Evolutionary conservation across 2,113 vertebrate genomes (phyloP).

Genomic region (Macroglossus sobrinus): DNA sequence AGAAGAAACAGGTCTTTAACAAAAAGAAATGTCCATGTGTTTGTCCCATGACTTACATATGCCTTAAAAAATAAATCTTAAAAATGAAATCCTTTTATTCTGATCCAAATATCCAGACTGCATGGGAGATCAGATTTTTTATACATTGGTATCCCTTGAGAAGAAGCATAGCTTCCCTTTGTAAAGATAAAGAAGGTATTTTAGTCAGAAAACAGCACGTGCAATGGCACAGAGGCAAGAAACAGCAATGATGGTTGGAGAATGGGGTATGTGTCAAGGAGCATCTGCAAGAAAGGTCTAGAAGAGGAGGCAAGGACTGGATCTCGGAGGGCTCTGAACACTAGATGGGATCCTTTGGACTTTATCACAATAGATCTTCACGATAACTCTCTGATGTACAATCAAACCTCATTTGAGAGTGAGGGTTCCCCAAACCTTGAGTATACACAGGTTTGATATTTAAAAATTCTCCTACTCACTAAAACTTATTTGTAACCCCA

Average conservation of each 20-base stretch:
- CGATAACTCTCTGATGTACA: neutral
- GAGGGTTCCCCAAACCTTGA: too few relatives aligned
- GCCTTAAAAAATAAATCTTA: conserved; percentile 13
- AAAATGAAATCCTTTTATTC: neutral
- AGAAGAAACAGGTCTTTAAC: neutral
- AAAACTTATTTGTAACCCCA: neutral
- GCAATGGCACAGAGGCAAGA: neutral
- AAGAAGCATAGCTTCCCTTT: neutral
- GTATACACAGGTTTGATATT: neutral
- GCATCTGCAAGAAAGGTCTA: neutral
- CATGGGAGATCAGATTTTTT: neutral
- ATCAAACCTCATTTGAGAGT: neutral
- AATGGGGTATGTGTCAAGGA: accelerated
- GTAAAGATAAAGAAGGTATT: neutral
- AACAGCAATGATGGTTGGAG: neutral
- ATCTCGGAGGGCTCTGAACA: neutral
- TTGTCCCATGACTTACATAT: neutral
- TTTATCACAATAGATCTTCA: neutral
- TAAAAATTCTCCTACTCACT: neutral
- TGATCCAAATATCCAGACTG: neutral
- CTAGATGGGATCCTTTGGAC: neutral
- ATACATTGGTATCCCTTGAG: neutral
- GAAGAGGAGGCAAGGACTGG: neutral
- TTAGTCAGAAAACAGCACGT: neutral
- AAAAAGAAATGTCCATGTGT: neutral